Percentiles rank a stretch among this genome's conserved stretches.
Conservation (phyloP, 2,113 vertebrate genomes). For the Corapipo altera region DNA sequence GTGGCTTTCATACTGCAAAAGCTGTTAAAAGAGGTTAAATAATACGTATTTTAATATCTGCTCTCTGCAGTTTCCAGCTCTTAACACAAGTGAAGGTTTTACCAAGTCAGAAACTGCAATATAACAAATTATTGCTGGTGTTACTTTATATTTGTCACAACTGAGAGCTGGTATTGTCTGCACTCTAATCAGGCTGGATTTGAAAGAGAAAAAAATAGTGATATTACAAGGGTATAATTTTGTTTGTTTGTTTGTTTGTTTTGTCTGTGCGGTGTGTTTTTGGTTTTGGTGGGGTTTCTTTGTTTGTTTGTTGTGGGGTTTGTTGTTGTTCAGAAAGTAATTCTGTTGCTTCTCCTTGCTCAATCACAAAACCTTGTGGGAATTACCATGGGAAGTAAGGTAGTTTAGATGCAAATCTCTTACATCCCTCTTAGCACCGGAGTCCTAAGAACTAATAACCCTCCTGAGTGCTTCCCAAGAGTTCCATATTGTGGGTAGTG, state of each 20-base stretch:
- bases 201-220: background rate
- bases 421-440: rapidly evolving
- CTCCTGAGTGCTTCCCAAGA: background rate
- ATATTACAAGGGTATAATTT: background rate
- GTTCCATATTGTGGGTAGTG: background rate
- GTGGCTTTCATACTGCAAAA: background rate
- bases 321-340: background rate
- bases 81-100: background rate
- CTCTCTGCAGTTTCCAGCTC: background rate
- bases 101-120: background rate
- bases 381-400: background rate
- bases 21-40: background rate
- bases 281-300: too few relatives aligned
- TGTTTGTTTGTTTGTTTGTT: background rate
- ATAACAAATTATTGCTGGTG: background rate
- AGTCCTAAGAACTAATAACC: background rate
- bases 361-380: background rate
- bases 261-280: too few relatives aligned
- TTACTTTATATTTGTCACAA: background rate
- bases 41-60: background rate
- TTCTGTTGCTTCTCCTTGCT: background rate
- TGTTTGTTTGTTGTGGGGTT: background rate
- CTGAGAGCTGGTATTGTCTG: background rate
- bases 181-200: rapidly evolving
- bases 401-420: background rate